Evolutionary conservation across 2,888 invertebrate species (phyloP), one percentile per base, ranked within the genome.

Genomic region (Rotaria sp.): DNA sequence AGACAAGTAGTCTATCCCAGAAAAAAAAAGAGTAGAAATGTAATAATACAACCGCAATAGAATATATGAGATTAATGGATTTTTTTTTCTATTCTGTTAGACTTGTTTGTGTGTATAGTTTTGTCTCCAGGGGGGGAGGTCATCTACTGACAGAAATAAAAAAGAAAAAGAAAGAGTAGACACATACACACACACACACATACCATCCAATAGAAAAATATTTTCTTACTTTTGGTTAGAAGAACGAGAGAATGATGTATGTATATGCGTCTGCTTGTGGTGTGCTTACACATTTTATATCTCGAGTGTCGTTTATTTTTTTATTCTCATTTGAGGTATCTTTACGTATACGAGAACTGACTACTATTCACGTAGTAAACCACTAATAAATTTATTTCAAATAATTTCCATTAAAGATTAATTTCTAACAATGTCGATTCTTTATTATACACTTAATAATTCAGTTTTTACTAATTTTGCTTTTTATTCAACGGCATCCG

Each of bases 381-480:
- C 38, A 35, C 21, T 2, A 35, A 4, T 5, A 35, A 5, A 67
- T 35, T 67, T 38, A 35, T 35, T 30, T 35, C 18, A 4, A 3
- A 30, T 67, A 18, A 67, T 3, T 41, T 75, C 45, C 26, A 26
- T 41, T 45, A 38, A 24, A 45, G 2, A 2, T 45, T 3, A 80
- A 45, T n/a, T 4, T 0, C 8, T 15, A 11, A 80, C 21, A 21
- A 80, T 80, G 80, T 45, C 45, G 41, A 80, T 80, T 45, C 80
- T 80, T 45, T 80, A 45, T n/a, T 80, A 80, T 45, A 45, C 80
- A n/a, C n/a, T 80, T 45, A 80, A 45, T 15, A 80, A 80, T 45
- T n/a, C 80, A 80, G 45, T 45, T n/a, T 80, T 80, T 45, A n/a
- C 80, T 13, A 80, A 80, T n/a, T 80, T 80, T 45, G 45, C 80